phyloP scores from a whole-genome alignment of 1,140 invertebrate genomes.

The Psilanteris sp. region DNA sequence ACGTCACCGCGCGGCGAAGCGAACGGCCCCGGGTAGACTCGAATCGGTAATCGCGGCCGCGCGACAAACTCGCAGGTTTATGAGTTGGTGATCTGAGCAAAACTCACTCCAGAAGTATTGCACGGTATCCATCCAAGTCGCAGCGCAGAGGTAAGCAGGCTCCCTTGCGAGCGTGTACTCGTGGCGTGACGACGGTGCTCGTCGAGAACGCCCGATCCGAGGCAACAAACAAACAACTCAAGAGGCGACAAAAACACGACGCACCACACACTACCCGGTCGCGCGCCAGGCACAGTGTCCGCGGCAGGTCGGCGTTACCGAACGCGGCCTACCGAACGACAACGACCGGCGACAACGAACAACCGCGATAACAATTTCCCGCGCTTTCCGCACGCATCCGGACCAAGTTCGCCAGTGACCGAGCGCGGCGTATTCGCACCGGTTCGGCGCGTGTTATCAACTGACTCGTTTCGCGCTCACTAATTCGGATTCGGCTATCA shows the following conservation, averaged over 20 bases:
- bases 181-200: slow-evolving; percentile 15
- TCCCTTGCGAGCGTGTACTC: slow-evolving; percentile 20
- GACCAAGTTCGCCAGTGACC: not conserved
- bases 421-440: too few relatives aligned
- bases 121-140: slow-evolving; percentile 79
- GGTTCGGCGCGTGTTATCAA: too few relatives aligned
- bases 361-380: slow-evolving; percentile 16
- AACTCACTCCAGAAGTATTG: slow-evolving; percentile 80
- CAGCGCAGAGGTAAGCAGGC: slow-evolving; percentile 52
- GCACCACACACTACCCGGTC: slow-evolving; percentile 13
- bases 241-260: not conserved
- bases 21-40: too few relatives aligned
- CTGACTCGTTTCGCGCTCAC: too few relatives aligned
- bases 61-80: too few relatives aligned
- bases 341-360: not conserved
- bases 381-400: slow-evolving; percentile 19
- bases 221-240: not conserved
- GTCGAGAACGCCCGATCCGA: slow-evolving; percentile 1
- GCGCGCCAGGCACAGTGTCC: not conserved
- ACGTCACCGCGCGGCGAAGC: slow-evolving; percentile 24
- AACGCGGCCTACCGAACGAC: not conserved
- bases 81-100: too few relatives aligned
- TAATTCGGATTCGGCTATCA: too few relatives aligned
- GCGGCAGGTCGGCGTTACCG: not conserved
- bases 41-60: too few relatives aligned